A percentile compares a stretch with the other conserved stretches of the same genome.
Conservation (phyloP, 92 coral and sea anemone species). For the Bergia puertoricense region DNA sequence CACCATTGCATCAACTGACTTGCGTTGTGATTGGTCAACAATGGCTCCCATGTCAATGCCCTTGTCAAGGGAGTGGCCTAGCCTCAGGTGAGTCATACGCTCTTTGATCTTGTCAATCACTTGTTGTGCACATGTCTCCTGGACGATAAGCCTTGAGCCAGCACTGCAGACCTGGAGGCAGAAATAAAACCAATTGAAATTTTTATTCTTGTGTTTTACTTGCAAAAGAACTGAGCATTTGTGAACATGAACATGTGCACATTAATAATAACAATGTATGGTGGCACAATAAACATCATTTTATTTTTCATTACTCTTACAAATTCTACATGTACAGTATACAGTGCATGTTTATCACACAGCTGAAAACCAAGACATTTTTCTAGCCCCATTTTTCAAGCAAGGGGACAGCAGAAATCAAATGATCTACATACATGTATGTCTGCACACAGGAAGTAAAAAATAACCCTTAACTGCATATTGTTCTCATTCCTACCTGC, state of each 20-base stretch:
- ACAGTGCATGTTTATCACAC: too few species aligned
- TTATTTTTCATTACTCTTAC: too few species aligned
- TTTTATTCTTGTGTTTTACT: background rate
- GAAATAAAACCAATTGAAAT: background rate
- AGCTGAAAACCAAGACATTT: too few species aligned
- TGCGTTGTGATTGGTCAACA: constrained; percentile 88
- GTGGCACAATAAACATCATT: too few species aligned
- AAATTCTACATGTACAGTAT: too few species aligned
- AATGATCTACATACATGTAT: too few species aligned
- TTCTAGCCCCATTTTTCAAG: too few species aligned
- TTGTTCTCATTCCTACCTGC: constrained; percentile 60
- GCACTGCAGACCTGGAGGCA: constrained; percentile 91
- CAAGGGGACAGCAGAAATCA: too few species aligned
- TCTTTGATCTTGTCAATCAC: constrained; percentile 89
- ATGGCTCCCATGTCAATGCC: constrained; percentile 96
- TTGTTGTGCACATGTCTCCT: constrained; percentile 89
- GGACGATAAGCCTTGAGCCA: constrained; percentile 94
- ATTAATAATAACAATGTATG: too few species aligned
- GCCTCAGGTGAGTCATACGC: constrained; percentile 89
- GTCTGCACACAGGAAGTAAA: background rate
- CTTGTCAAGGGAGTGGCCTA: constrained; percentile 93
- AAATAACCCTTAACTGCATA: too few species aligned
- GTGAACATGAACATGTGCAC: too few species aligned
- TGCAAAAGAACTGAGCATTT: too few species aligned
- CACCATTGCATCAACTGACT: constrained; percentile 79